Evolutionary conservation across 2,888 invertebrate species (phyloP).

Genomic region (Chalcosyrphus nemorum): DNA sequence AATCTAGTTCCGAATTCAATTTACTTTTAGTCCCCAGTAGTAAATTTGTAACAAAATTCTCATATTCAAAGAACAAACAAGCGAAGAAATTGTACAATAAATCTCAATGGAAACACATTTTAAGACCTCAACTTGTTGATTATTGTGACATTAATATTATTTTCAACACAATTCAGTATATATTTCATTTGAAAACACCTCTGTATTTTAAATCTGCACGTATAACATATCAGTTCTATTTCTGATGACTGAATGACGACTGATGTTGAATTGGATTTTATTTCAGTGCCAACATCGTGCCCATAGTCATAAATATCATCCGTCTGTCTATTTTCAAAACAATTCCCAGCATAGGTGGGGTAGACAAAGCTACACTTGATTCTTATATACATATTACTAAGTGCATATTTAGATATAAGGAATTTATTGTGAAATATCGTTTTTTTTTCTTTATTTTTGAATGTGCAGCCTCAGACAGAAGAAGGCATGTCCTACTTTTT

Average conservation of each 20-base stretch:
- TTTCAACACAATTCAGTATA: neutral
- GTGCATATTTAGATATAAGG: neutral
- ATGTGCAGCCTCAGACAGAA: neutral
- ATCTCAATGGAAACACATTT: neutral
- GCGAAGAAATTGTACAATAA: no score
- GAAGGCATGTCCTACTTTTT: constrained; percentile 18
- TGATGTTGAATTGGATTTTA: constrained; percentile 19
- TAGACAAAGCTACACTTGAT: constrained; percentile 7
- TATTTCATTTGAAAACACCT: neutral
- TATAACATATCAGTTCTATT: constrained; percentile 32
- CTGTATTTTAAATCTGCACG: neutral
- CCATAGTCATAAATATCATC: constrained; percentile 35
- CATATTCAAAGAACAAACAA: no score
- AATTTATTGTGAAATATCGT: constrained; percentile 31
- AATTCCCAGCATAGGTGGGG: constrained; percentile 32
- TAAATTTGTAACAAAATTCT: no score
- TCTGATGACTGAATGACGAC: constrained; percentile 29
- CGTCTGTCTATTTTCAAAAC: neutral
- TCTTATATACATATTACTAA: neutral
- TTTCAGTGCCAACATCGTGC: constrained; percentile 19
- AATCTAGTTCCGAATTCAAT: no score
- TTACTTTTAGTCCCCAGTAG: no score
- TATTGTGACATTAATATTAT: constrained; percentile 10
- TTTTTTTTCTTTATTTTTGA: neutral
- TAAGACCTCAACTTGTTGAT: constrained; percentile 16